phyloP scores from a whole-genome alignment of 2,113 vertebrate genomes.

The Misgurnus anguillicaudatus region DNA sequence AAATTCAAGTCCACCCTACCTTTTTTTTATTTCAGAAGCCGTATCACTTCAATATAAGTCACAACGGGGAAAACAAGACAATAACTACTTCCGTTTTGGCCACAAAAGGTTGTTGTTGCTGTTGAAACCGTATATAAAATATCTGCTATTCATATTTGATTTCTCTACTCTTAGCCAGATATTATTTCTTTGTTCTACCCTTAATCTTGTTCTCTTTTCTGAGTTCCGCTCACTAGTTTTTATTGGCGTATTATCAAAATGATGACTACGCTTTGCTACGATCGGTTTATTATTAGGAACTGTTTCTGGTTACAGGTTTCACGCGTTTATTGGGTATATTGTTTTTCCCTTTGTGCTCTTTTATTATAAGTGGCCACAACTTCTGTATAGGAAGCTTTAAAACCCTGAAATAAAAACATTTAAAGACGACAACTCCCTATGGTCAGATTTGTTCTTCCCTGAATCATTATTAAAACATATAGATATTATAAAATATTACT shows the following conservation, averaged over 20 bases:
- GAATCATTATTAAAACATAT: neutral
- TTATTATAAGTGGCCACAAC: neutral
- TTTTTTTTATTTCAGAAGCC: too few relatives aligned
- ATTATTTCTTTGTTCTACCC: neutral
- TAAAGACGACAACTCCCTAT: neutral
- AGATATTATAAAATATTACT: too few relatives aligned
- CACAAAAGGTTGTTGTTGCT: too few relatives aligned
- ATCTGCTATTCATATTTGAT: too few relatives aligned
- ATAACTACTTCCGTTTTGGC: too few relatives aligned
- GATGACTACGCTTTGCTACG: neutral
- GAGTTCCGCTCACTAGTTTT: neutral
- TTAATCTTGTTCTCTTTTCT: neutral
- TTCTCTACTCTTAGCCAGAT: too few relatives aligned
- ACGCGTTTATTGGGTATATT: too few relatives aligned
- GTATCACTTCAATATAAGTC: too few relatives aligned
- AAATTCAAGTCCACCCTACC: too few relatives aligned
- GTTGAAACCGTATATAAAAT: too few relatives aligned
- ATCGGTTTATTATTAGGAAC: neutral
- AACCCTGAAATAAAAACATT: neutral
- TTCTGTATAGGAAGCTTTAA: neutral
- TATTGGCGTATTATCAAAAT: conserved; percentile 1
- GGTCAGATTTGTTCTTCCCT: neutral
- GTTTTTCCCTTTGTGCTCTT: too few relatives aligned
- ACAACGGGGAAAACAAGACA: too few relatives aligned
- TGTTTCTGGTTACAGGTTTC: neutral